These are phyloP conservation scores for Cynaeus angustus DNA, from an alignment of 2,888 invertebrate species.

Conservation along the genomic window DNA sequence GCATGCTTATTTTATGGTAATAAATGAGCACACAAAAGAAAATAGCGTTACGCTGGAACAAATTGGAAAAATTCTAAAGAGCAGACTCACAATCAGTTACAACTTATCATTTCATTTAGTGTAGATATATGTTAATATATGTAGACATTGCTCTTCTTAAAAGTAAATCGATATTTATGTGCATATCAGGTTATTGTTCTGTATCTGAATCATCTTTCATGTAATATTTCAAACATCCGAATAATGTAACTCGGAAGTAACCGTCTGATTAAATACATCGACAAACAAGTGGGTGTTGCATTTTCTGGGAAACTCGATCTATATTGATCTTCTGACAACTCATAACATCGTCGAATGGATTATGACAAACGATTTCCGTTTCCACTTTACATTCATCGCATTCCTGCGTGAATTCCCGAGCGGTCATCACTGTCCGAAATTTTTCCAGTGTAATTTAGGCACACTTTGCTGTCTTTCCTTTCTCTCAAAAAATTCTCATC, in stretches of 20 bases:
- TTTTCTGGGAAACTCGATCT: slow-evolving; percentile 22
- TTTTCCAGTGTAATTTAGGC: slow-evolving; percentile 30
- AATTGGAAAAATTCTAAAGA: too few relatives aligned
- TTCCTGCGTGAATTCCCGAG: slow-evolving; percentile 1
- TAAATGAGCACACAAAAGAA: too few relatives aligned
- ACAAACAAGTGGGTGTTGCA: slow-evolving; percentile 31
- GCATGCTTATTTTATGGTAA: too few relatives aligned
- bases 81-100: too few relatives aligned
- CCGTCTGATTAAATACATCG: slow-evolving; percentile 16
- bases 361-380: slow-evolving; percentile 34
- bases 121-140: too few relatives aligned
- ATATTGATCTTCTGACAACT: slow-evolving; percentile 31
- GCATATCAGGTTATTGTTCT: slow-evolving; percentile 6
- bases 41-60: too few relatives aligned
- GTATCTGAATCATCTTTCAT: slow-evolving; percentile 15
- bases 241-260: slow-evolving; percentile 20
- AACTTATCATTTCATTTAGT: too few relatives aligned
- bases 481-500: slow-evolving; percentile 32
- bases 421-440: slow-evolving; percentile 3
- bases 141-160: too few relatives aligned
- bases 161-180: background rate
- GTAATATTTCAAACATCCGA: slow-evolving; percentile 18
- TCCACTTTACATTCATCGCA: slow-evolving; percentile 29
- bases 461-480: slow-evolving; percentile 14
- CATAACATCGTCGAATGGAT: slow-evolving; percentile 16